Percentiles rank a stretch among this genome's conserved stretches.
Evolutionary conservation across 2,113 vertebrate genomes (phyloP).

Genomic region (Rhinolophus ferrumequinum): DNA sequence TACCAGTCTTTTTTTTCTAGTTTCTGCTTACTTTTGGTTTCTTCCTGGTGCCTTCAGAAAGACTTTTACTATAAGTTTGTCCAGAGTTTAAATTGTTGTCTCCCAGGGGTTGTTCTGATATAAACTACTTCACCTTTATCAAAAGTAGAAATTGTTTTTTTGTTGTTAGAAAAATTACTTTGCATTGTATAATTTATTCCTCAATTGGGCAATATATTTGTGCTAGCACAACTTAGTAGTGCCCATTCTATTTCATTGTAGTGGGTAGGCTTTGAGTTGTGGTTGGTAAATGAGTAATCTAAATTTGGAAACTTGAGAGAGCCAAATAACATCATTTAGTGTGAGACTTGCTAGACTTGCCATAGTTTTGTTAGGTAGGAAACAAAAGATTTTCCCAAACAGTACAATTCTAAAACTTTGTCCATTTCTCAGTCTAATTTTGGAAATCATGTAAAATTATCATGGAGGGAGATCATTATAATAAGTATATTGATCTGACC

Average conservation of each 20-base stretch:
- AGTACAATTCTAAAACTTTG: neutral
- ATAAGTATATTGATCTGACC: neutral
- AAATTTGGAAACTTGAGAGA: neutral
- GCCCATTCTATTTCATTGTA: neutral
- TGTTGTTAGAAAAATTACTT: neutral
- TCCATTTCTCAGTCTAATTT: conserved; percentile 29
- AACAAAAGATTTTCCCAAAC: conserved; percentile 26
- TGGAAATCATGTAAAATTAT: neutral
- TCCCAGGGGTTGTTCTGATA: neutral
- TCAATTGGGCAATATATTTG: neutral
- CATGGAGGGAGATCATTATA: neutral
- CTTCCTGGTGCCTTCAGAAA: neutral
- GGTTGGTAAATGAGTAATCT: neutral
- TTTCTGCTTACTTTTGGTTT: neutral
- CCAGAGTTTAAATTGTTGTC: neutral
- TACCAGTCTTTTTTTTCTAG: neutral
- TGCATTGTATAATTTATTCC: neutral
- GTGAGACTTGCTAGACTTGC: neutral
- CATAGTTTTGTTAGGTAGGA: neutral
- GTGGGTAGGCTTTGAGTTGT: neutral
- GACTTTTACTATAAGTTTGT: neutral
- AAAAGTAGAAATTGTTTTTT: neutral
- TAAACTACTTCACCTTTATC: neutral
- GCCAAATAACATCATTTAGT: neutral
- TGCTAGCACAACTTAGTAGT: neutral